Percentiles rank a stretch among this genome's conserved stretches.
Evolutionary conservation across 2,888 invertebrate genomes (phyloP).

Genomic region (Odontomyia ornata): DNA sequence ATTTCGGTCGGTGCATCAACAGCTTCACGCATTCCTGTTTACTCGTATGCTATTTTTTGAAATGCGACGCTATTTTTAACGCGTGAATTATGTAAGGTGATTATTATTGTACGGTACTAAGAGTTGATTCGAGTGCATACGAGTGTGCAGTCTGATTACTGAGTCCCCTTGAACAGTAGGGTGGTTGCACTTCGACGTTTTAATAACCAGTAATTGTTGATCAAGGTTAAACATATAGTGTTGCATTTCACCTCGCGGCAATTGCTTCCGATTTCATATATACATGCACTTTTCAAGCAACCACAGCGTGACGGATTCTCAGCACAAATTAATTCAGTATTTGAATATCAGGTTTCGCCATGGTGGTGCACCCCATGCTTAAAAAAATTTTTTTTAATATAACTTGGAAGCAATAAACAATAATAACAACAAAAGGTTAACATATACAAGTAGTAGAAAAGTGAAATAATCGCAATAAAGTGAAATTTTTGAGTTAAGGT

Average conservation of each 20-base stretch:
- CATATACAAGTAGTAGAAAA: too few species aligned
- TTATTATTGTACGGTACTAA: too few species aligned
- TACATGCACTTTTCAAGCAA: neutral
- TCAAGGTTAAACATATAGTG: neutral
- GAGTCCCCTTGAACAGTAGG: neutral
- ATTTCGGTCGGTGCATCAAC: too few species aligned
- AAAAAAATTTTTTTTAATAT: neutral
- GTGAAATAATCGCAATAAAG: too few species aligned
- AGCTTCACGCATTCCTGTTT: too few species aligned
- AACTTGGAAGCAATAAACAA: slow-evolving; percentile 1
- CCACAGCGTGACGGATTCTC: too few species aligned
- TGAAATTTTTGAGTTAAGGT: neutral
- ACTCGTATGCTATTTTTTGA: too few species aligned
- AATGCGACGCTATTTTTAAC: neutral
- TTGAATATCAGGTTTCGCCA: too few species aligned
- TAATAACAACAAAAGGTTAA: too few species aligned
- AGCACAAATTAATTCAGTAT: too few species aligned
- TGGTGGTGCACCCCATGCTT: neutral
- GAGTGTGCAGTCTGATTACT: neutral
- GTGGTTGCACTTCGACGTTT: neutral
- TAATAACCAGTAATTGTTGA: neutral
- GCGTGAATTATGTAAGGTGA: neutral
- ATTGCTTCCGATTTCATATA: neutral
- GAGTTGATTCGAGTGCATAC: neutral
- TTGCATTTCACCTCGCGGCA: neutral